Percentiles rank a stretch among this genome's conserved stretches.
These are phyloP conservation scores for Protomyctophum bolini DNA, from an alignment of 2,113 vertebrate genomes.

Conservation along the genomic window DNA sequence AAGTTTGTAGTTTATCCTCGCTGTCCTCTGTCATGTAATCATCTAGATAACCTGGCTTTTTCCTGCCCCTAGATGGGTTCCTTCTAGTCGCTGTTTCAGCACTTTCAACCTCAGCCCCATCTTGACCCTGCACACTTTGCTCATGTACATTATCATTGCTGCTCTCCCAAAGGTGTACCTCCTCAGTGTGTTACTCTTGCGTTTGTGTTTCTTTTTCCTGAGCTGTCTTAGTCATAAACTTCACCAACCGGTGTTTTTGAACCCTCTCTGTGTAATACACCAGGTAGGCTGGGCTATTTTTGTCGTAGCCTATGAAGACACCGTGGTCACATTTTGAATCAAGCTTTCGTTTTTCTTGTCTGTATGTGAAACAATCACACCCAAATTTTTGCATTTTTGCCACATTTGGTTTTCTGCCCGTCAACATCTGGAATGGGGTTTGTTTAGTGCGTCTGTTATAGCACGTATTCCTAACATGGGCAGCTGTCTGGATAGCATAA, in stretches of 20 bases:
- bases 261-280: constrained; percentile 2
- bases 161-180: background rate
- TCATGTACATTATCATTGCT: background rate
- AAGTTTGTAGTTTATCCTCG: constrained; percentile 9
- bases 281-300: constrained; percentile 9
- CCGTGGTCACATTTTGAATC: constrained; percentile 4
- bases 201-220: constrained; percentile 3
- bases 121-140: background rate
- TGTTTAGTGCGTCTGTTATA: background rate
- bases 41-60: background rate
- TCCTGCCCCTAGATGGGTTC: constrained; percentile 1
- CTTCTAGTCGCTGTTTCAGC: background rate
- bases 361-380: constrained; percentile 8
- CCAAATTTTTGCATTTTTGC: constrained; percentile 26
- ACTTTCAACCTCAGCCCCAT: background rate
- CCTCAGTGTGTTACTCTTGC: background rate
- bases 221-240: background rate
- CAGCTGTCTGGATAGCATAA: no score
- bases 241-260: constrained; percentile 8
- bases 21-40: constrained; percentile 11
- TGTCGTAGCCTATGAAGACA: constrained; percentile 5
- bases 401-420: constrained; percentile 15
- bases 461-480: no score
- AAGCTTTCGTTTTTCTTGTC: constrained; percentile 7
- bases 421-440: constrained; percentile 26